A percentile compares a stretch with the other conserved stretches of the same genome.
Evolutionary conservation across 2,113 vertebrate species (phyloP).

Genomic region (Brachyhypopomus occidentalis): DNA sequence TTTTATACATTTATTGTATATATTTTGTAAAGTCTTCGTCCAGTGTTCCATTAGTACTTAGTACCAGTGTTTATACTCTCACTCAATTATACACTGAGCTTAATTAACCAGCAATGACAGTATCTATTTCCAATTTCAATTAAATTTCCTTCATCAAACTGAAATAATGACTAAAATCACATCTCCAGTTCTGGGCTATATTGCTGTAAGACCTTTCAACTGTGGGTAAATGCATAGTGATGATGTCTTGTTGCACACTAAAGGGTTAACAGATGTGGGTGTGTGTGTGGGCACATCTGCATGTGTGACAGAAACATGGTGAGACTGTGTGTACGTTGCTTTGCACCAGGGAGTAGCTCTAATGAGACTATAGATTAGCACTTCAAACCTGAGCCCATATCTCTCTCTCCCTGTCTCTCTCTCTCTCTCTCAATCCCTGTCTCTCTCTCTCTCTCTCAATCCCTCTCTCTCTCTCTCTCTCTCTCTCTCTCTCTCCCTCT

Average conservation of each 20-base stretch:
- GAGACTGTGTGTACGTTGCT: conserved; percentile 12
- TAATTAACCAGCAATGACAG: too few species aligned
- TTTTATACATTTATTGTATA: too few species aligned
- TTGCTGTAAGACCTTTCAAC: neutral
- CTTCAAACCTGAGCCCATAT: conserved; percentile 40
- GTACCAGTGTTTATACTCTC: too few species aligned
- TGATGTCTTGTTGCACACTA: neutral
- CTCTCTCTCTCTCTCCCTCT: neutral
- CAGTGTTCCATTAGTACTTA: too few species aligned
- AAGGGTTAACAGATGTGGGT: neutral
- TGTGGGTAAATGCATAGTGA: neutral
- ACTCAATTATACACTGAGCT: too few species aligned
- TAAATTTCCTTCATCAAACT: neutral
- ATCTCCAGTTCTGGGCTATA: too few species aligned
- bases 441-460: neutral
- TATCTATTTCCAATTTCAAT: too few species aligned
- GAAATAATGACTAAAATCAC: neutral
- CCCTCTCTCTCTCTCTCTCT: conserved; percentile 14
- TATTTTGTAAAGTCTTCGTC: too few species aligned
- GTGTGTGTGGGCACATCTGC: neutral
- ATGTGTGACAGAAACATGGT: conserved; percentile 2
- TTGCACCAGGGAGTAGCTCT: conserved; percentile 22
- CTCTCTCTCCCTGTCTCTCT: conserved; percentile 15
- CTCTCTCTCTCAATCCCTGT: neutral
- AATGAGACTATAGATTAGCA: conserved; percentile 39